Evolutionary conservation across 1,140 invertebrate species (phyloP).

Genomic region (Monomorium pharaonis): DNA sequence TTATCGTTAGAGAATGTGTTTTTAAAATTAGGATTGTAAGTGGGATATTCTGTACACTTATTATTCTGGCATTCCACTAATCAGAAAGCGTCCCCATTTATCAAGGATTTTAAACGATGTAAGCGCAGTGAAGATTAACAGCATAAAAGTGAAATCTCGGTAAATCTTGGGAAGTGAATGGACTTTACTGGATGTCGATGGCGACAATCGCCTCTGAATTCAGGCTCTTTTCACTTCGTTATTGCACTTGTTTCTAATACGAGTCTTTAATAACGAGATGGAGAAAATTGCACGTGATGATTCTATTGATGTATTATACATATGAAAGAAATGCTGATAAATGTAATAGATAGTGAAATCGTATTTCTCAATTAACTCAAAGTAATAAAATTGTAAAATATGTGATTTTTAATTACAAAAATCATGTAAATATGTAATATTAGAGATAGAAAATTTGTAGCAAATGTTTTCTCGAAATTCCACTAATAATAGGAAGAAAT

Average conservation of each 20-base stretch:
- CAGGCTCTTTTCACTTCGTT: constrained; percentile 46
- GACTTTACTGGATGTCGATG: constrained; percentile 50
- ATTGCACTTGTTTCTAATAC: constrained; percentile 48
- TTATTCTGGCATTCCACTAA: neutral
- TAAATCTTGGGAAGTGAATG: constrained; percentile 57
- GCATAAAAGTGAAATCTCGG: constrained; percentile 61
- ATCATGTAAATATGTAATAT: neutral
- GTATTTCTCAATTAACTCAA: neutral
- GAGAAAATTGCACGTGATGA: constrained; percentile 8
- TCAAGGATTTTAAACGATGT: constrained; percentile 8
- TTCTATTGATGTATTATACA: neutral
- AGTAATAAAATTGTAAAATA: neutral
- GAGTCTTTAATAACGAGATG: constrained; percentile 30
- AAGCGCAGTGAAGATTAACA: neutral
- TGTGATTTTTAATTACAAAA: neutral
- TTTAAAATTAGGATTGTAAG: neutral
- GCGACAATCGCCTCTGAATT: constrained; percentile 66
- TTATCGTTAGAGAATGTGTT: neutral
- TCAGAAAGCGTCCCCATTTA: neutral
- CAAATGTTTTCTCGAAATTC: neutral
- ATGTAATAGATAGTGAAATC: neutral
- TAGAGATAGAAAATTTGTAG: neutral
- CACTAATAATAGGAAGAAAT: neutral
- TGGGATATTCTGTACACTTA: neutral
- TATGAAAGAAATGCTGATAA: neutral